Conservation (phyloP, 2,888 invertebrate genomes). For the Nephrotoma flavescens region DNA sequence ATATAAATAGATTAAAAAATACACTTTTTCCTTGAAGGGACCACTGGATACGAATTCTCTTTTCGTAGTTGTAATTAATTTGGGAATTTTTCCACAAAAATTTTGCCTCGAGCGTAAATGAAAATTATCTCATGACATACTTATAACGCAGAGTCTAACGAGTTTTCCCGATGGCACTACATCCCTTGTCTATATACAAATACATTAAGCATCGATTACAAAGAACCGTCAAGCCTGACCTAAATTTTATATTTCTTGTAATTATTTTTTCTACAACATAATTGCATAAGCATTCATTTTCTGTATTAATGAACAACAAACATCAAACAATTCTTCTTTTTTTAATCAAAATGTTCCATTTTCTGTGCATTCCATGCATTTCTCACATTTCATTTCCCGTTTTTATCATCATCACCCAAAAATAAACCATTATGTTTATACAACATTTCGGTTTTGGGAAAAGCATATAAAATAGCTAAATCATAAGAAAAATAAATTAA, state of each 20-base stretch:
- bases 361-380: not conserved
- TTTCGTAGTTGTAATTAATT: no score
- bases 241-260: not conserved
- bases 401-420: not conserved
- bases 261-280: not conserved
- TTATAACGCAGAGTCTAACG: no score
- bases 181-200: not conserved
- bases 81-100: no score
- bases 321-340: not conserved
- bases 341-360: not conserved
- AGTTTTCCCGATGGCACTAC: not conserved
- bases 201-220: not conserved
- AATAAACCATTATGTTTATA: not conserved
- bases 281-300: not conserved
- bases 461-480: not conserved
- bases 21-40: no score
- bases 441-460: not conserved
- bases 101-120: no score
- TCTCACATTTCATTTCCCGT: not conserved
- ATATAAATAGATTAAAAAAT: no score
- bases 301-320: not conserved
- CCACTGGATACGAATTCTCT: no score
- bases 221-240: not conserved
- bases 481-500: not conserved
- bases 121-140: no score